Evolutionary conservation across 1,140 invertebrate species (phyloP), one percentile per base, ranked within the genome.

Genomic region (Pomacea maculata): DNA sequence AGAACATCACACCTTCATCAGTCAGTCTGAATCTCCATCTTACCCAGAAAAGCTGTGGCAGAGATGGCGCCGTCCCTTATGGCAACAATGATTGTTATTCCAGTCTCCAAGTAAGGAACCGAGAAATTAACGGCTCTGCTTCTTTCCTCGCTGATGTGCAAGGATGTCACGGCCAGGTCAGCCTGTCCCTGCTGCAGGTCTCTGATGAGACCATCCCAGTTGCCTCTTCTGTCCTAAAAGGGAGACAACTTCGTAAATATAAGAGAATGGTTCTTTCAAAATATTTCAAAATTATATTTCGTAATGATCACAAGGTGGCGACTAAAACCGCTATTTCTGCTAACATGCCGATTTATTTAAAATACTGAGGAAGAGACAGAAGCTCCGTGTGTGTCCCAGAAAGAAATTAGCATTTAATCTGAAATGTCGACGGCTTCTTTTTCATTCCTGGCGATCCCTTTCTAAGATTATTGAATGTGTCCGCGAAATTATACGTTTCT

Each of bases 11-110:
- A 45, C 34, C 34, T 45, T 45, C 0, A 45, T 6, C 34, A 45
- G 34, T 45, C 0, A 4, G 34, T 45, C 34, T 45, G 34, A 45
- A 2, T 6, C 15, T 19, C 45, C 21, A 57, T 71, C 81, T 76
- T 90, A 96, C 95, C 95, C 83, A 99, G 92, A 91, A 99, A 99
- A n/a, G 98, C 98, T 19, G 97, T 99, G 0, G 98, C 97, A 6
- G 98, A 99, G 83, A 99, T 98, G 79, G 99, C 99, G 25, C 98
- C 98, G 11, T 98, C 99, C 85, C 97, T 93, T 90, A 99, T 99
- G 6, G 97, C 96, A 0, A 99, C 98, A 0, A 99, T 95, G 82
- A 99, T 99, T 6, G 97, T 96, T 45, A 99, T 99, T 61, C 98
- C 98, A 7, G 98, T 99, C 91, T 99, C 98, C 94, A 99, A 96